Base-by-base conservation (phyloP, 64 coral and sea anemone species). In the Astreopora myriophthalma region DNA sequence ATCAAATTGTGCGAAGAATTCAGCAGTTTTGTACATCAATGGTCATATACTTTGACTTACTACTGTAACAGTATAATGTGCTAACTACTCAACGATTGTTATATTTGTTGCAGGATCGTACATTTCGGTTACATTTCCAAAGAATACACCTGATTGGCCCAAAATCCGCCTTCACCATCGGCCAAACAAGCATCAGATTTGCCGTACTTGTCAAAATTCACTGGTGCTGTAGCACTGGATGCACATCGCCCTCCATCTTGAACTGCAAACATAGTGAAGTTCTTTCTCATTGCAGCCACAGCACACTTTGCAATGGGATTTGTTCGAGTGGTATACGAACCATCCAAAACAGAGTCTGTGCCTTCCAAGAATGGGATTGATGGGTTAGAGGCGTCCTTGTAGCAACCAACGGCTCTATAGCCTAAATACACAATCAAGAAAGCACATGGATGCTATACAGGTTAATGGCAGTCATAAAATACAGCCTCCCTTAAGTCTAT, bases 171-270 rank as follows among this genome's bases (percentile, higher is more conserved):
- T 33, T 84, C 19, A 8, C 79, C 55, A 14, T 84, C 79, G 6
- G 29, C 8, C 25, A n/a, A 11, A 84, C 79, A 84, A 64, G 19
- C 79, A 17, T 49, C 34, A 1, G 79, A 84, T 25, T 12, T 22
- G 2, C 55, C 79, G 37, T 64, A 65, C 79, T 60, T 64, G 79
- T 84, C 31, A 61, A 63, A 84, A 28, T 30, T 84, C 28, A 34
- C 1, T 16, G n/a, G 22, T 14, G 52, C 79, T 13, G 6, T 62
- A 14, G 51, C 13, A 63, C 80, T 64, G 2, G 80, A 64, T 35
- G 80, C 80, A 39, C 80, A 84, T 32, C 80, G 49, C 3, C 78
- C 58, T n/a, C 80, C 80, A 34, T 63, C 16, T 27, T 84, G 80
- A 35, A 84, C 31, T n/a, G 80, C 80, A 58, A 84, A 84, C 11